Evolutionary conservation across 2,797 vertebrate species (phyloP).

Genomic region (Peromyscus eremicus): DNA sequence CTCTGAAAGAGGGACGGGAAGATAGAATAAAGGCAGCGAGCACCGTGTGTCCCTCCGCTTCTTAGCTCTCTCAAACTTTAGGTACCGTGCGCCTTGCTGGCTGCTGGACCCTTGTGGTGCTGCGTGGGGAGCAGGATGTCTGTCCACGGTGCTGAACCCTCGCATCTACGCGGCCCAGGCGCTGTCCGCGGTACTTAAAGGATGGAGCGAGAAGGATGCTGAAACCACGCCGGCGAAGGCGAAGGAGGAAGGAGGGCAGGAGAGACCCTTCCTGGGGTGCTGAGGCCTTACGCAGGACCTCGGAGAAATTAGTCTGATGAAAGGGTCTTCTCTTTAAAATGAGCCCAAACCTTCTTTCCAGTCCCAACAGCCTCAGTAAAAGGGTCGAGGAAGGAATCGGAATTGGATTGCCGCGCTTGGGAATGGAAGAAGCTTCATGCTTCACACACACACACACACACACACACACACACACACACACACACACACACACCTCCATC

Average conservation of each 20-base stretch:
- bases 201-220: neutral
- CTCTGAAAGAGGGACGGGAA: neutral
- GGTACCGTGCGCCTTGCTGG: neutral
- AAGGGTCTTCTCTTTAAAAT: neutral
- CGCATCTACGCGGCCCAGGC: too few species aligned
- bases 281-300: neutral
- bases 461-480: neutral
- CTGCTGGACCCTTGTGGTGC: neutral
- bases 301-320: neutral
- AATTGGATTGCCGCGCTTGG: constrained; percentile 24
- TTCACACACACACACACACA: neutral
- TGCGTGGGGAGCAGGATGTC: neutral
- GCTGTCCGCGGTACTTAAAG: neutral
- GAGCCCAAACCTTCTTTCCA: neutral
- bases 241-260: too few species aligned
- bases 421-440: neutral
- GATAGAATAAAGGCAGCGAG: neutral
- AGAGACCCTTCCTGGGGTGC: neutral
- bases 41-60: neutral
- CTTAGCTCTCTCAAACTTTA: constrained; percentile 42
- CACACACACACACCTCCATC: neutral
- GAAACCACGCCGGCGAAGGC: neutral
- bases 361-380: neutral
- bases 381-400: neutral
- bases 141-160: constrained; percentile 44